Evolutionary conservation across 2,797 vertebrate genomes (phyloP), one percentile per base, ranked within the genome.

Genomic region (Pogonophryne albipinna): DNA sequence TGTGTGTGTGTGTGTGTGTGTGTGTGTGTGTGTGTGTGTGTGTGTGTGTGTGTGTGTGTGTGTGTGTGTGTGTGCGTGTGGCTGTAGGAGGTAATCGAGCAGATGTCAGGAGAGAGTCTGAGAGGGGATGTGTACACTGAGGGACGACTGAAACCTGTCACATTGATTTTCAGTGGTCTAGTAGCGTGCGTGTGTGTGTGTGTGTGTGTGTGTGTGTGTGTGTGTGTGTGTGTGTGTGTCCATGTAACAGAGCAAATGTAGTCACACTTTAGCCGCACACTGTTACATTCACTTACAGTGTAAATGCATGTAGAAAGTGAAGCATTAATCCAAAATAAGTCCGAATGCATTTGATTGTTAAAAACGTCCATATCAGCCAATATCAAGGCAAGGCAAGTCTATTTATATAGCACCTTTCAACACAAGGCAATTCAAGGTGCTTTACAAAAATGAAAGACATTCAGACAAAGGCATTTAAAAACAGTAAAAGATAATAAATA

Each of bases 141-240:
- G 93, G 86, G 88, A 92, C 89, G 89, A 93, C 90, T 92, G 93
- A 93, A 91, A 92, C 90, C 93, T 94, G 93, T 93, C 94, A 93
- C 92, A 91, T 92, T 91, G 93, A 94, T 93, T 94, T 92, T 85
- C 89, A 90, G 83, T 81, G 84, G 84, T 88, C 83, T 78, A 38
- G 61, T 81, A 76, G 84, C 65, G 51, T 59, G 56, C 13, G 76
- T 38, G 44, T 70, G 57, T 66, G 64, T 64, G 42, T 49, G 66
- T 70, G 62, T 69, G 77, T 64, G 23, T 23, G 44, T 60, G 74
- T 46, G 71, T 70, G 64, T 56, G 63, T 79, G 60, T 63, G 46
- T 57, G 46, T 69, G 58, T 66, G 61, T 27, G 62, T 67, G 58
- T 65, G 51, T 60, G 69, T 72, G 55, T 68, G 73, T 66, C 1